Evolutionary conservation across 1,140 invertebrate species (phyloP), one percentile per base, ranked within the genome.

Genomic region (Rhagoletis pomonella): DNA sequence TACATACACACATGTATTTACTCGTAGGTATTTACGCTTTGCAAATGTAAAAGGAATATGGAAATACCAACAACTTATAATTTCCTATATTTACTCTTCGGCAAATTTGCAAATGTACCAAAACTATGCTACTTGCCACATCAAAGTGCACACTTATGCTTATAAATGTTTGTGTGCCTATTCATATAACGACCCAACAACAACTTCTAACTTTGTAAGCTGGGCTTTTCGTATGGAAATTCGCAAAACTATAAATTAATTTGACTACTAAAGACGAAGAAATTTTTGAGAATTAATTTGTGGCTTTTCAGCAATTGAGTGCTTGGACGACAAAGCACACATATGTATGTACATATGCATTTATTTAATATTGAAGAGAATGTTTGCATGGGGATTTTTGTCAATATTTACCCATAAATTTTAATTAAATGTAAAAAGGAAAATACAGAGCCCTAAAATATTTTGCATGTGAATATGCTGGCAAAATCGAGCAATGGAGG

Each of bases 211-310:
- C 39, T 67, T 67, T 67, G 19, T 67, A 42, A 67, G 19, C 67
- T 42, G 65, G 3, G 64, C 64, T 42, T 67, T 73, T 73, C 39
- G 67, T 42, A 73, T 44, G 67, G 9, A 62, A 73, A 73, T 44
- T 73, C 10, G 17, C 39, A 17, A 29, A 73, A 73, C 39, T 73
- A 73, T 73, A 42, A 73, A 73, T 73, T 73, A 73, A 47, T 44
- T 44, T 44, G 29, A 29, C 29, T 29, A 29, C 14, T 1, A 73
- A 73, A 73, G 17, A 17, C 12, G 67, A 29, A 73, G 67, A 42
- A 73, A 29, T 42, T 44, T 73, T 73, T 47, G 9, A 73, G 67
- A 73, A 47, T 73, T 73, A 6, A 73, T 73, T 73, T 73, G 67
- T 47, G 67, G 67, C 42, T 73, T 47, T 73, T 29, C 44, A 42